Percentiles rank a stretch among this genome's conserved stretches.
These are phyloP conservation scores for Phthorimaea operculella DNA, from an alignment of 1,140 invertebrate species.

Conservation along the genomic window DNA sequence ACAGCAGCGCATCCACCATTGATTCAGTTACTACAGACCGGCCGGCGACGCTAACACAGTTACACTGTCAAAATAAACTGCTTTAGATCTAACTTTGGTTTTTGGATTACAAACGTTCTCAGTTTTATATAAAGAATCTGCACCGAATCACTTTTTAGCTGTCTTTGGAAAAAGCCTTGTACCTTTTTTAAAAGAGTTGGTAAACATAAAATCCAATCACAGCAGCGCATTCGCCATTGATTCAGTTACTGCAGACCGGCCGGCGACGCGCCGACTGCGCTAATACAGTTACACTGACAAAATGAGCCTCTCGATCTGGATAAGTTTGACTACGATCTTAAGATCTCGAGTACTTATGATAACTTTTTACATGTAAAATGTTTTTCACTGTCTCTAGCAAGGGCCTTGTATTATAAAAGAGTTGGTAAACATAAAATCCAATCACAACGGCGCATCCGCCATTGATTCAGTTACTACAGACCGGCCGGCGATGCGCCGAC, in stretches of 20 bases:
- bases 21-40: conserved; percentile 24
- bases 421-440: conserved; percentile 14
- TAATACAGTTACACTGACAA: conserved; percentile 19
- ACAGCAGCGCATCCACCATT: conserved; percentile 8
- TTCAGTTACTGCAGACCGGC: conserved; percentile 23
- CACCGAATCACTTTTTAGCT: no score
- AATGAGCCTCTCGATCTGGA: no score
- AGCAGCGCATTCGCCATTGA: conserved; percentile 11
- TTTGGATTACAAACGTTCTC: no score
- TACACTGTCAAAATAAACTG: conserved; percentile 17
- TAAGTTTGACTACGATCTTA: no score
- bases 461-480: conserved; percentile 23
- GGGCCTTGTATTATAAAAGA: no score
- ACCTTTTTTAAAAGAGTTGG: no score
- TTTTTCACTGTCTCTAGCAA: no score
- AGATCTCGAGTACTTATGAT: no score
- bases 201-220: conserved; percentile 18
- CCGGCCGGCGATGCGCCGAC: conserved; percentile 16
- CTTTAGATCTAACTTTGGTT: no score
- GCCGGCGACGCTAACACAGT: conserved; percentile 19
- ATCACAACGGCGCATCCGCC: conserved; percentile 11
- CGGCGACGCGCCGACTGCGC: conserved; percentile 17
- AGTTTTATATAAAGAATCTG: no score
- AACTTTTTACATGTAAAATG: no score
- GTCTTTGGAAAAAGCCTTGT: no score